phyloP scores from a whole-genome alignment of 2,888 invertebrate species.

The Callinectes sapidus region DNA sequence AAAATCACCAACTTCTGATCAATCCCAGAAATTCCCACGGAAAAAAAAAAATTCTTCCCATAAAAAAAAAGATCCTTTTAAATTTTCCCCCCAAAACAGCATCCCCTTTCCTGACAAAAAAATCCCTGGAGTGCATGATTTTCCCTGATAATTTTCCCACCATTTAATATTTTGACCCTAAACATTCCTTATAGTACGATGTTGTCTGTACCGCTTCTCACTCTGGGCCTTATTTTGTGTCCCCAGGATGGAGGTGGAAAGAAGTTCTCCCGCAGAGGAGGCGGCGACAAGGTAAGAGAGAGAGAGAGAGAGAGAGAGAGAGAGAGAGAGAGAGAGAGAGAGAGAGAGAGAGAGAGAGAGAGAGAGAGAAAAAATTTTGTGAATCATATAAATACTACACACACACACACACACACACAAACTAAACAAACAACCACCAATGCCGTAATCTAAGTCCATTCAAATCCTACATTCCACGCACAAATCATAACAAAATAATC shows the following conservation, averaged over 20 bases:
- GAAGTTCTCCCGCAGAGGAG: slow-evolving; percentile 63
- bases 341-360: slow-evolving; percentile 22
- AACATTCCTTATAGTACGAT: background rate
- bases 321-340: slow-evolving; percentile 29
- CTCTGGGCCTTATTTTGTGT: background rate
- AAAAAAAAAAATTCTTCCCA: background rate
- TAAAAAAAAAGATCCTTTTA: background rate
- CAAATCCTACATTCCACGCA: background rate
- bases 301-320: slow-evolving; percentile 37
- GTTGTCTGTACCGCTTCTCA: background rate
- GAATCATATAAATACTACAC: no score
- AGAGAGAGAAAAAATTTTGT: background rate
- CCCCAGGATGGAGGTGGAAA: slow-evolving; percentile 67
- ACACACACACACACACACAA: slow-evolving; percentile 6
- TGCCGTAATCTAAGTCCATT: background rate
- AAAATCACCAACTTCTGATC: no score
- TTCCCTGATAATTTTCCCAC: background rate
- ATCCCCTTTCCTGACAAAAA: background rate
- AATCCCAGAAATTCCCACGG: background rate
- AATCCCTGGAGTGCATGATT: background rate
- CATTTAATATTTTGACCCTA: background rate
- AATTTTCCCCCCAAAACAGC: background rate
- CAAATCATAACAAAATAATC: no score
- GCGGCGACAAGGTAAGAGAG: slow-evolving; percentile 71
- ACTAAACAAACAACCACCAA: no score